Base-by-base conservation (phyloP, 2,888 invertebrate genomes). In the Lycophotia porphyrea region DNA sequence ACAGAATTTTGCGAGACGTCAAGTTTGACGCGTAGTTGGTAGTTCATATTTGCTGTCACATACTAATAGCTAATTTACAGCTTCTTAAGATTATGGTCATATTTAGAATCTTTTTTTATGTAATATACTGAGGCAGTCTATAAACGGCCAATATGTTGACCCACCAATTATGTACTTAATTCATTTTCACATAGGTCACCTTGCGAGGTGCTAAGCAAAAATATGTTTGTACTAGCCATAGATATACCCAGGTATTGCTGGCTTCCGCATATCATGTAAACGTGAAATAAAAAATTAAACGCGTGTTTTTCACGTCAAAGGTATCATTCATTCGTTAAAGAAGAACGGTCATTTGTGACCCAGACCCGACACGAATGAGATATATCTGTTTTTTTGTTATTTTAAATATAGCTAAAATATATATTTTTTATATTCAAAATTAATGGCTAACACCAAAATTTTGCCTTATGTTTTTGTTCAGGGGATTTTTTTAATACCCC, bases 171-270 rank as follows among this genome's bases (percentile, higher is more conserved):
- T 78, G 18, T 81, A 47, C 67, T 47, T 60, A 65, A 47, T 47
- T n/a, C 1, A 69, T 81, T 73, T 49, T 69, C 65, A 72, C 42
- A 24, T 24, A 0, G 24, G 18, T 60, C 15, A 67, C 84, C 84
- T 81, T 84, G 74, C 2, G 15, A 67, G 24, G 84, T 79, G 74
- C 61, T 74, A 84, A 84, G 74, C 80, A 67, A 81, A 84, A 79
- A 27, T 49, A 34, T 39, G 60, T 84, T 74, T 69, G 55, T 42
- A 36, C 44, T 31, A 60, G 5, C n/a, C 27, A 15, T n/a, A 63
- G 36, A 63, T 18, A 4, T 67, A 49, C 1, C 27, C 3, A 47
- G 27, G 31, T 47, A 71, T 15, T 11, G 13, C 34, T 18, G 4
- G 11, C 36, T 82, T 80, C 78, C 82, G 70, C 21, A 55, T 31